phyloP scores from a whole-genome alignment of 2,113 vertebrate species.

The Fulica atra region DNA sequence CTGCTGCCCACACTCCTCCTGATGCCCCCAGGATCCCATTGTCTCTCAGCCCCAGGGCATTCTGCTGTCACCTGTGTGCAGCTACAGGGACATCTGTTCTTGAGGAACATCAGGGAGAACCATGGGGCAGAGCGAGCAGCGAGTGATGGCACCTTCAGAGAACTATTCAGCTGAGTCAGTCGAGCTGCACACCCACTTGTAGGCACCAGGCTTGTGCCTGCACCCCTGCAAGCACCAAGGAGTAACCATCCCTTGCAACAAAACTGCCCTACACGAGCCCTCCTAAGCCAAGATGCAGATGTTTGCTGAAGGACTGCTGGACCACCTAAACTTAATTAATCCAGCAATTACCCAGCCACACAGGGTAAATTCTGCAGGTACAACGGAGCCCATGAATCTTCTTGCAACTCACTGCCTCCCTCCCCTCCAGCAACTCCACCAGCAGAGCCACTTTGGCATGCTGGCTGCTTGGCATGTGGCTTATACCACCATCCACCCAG shows the following conservation, averaged over 20 bases:
- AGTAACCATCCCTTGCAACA: rapidly evolving
- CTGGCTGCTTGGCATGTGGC: background rate
- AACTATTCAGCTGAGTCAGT: rapidly evolving
- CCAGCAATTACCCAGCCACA: background rate
- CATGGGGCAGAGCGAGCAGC: background rate
- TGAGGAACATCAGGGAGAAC: too few species aligned
- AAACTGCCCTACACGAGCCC: background rate
- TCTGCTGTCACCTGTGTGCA: rapidly evolving
- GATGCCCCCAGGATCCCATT: too few species aligned
- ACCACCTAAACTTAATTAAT: background rate
- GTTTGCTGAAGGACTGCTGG: background rate
- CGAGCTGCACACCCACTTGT: background rate
- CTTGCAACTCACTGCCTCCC: background rate
- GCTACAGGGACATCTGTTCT: background rate
- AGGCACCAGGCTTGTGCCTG: background rate
- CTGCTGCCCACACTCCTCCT: too few species aligned
- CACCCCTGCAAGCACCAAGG: background rate
- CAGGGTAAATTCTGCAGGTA: background rate
- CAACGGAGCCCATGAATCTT: background rate
- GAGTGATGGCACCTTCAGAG: background rate
- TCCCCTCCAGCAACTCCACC: background rate
- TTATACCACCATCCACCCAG: background rate
- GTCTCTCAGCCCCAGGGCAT: too few species aligned
- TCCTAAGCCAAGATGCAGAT: background rate
- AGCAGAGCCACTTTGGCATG: rapidly evolving